Base-by-base conservation (phyloP, 2,888 invertebrate genomes). In the Leptopilina drosophilae region DNA sequence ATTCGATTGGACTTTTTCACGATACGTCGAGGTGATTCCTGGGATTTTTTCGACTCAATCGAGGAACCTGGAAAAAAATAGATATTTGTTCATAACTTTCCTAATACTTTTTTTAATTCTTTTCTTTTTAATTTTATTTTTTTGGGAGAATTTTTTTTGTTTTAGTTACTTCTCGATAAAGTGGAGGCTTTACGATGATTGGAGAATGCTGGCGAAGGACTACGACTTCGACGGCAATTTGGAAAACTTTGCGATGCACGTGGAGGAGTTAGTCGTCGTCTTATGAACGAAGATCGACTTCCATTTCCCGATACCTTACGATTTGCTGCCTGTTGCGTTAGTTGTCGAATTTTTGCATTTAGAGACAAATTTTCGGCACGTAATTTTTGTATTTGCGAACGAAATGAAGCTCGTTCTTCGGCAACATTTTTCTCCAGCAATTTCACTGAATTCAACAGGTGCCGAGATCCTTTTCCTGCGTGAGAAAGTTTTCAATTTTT, bases 401-500 rank as follows among this genome's bases (percentile, higher is more conserved):
- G 90, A 86, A 93, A 93, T n/a, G 91, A 90, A 26, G 87, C 87
- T 40, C 93, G 87, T 82, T 93, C 93, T 62, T 88, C 89, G 0
- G 89, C 83, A 1, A 93, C 92, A 56, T 90, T 92, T 81, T 88
- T 91, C 83, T 93, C 93, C 76, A 93, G 85, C 20, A 91, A 90
- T 79, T 89, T 90, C 49, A 93, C 90, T 1, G 92, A 92, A 80
- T 87, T 89, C 81, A 92, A 89, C 80, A 93, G 83, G 15, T 84
- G 85, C 67, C 80, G 85, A 15, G 85, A 81, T 64, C 83, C 84
- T 81, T 85, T 87, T 56, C 87, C 89, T 89, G 77, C 3, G 33
- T 56, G 80, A 78, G 15, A 78, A 59, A 78, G 40, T 78, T 76
- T 78, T 76, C 0, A 42, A 1, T 26, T 62, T 59, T 76, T 76